phyloP scores from a whole-genome alignment of 2,888 invertebrate species.

The Malthinus flaveolus region DNA sequence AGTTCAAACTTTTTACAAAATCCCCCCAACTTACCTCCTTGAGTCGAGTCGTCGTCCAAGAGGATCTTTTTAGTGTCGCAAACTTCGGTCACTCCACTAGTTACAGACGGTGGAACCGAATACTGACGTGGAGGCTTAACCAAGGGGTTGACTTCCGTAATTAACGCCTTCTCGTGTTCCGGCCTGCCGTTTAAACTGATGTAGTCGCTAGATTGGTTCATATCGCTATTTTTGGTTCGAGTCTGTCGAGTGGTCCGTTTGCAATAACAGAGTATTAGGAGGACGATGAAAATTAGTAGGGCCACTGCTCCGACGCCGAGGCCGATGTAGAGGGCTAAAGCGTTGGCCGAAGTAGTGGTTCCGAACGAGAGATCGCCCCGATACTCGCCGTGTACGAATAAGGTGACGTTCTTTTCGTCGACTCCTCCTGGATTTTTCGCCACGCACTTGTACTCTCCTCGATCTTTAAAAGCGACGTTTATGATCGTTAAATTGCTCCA shows the following conservation, averaged over 20 bases:
- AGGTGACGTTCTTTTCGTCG: constrained; percentile 73
- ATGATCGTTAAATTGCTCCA: constrained; percentile 65
- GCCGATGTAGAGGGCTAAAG: constrained; percentile 54
- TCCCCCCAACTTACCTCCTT: constrained; percentile 29
- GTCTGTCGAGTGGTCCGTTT: constrained; percentile 37
- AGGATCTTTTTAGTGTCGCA: constrained; percentile 81
- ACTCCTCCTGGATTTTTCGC: constrained; percentile 83
- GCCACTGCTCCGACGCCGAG: constrained; percentile 54
- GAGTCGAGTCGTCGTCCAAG: constrained; percentile 76
- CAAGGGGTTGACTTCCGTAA: constrained; percentile 83
- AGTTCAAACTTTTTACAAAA: background rate
- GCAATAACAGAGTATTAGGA: constrained; percentile 52
- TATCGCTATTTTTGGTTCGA: constrained; percentile 42
- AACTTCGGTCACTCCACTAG: constrained; percentile 77
- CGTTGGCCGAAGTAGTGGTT: constrained; percentile 30
- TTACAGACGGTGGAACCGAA: constrained; percentile 71
- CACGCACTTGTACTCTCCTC: constrained; percentile 67
- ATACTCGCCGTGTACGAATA: constrained; percentile 56
- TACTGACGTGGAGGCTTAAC: constrained; percentile 81
- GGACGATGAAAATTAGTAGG: constrained; percentile 57
- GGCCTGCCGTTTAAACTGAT: constrained; percentile 76
- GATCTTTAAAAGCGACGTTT: constrained; percentile 55
- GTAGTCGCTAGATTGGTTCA: constrained; percentile 52
- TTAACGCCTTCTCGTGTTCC: constrained; percentile 83
- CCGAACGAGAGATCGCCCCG: constrained; percentile 36